A percentile compares a stretch with the other conserved stretches of the same genome.
These are phyloP conservation scores for Drosophila navojoa DNA, from an alignment of 1,140 invertebrate genomes.

Conservation along the genomic window DNA sequence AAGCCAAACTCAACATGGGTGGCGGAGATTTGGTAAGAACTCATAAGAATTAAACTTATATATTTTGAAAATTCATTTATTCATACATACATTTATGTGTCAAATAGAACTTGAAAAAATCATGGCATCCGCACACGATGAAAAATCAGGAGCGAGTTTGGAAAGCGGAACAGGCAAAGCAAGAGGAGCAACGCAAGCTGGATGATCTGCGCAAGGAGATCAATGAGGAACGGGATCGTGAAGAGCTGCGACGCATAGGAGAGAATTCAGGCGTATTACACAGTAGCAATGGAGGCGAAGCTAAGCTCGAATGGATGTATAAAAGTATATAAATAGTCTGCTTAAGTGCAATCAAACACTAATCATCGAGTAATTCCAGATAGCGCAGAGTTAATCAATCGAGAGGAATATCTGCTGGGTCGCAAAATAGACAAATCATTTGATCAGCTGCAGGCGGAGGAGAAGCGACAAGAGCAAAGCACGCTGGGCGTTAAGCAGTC, in stretches of 20 bases:
- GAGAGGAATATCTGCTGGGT: conserved; percentile 95
- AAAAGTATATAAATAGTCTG: conserved; percentile 85
- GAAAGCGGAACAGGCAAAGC: conserved; percentile 90
- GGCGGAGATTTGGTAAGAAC: conserved; percentile 86
- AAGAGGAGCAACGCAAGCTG: conserved; percentile 88
- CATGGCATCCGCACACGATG: conserved; percentile 91
- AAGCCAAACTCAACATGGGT: conserved; percentile 79
- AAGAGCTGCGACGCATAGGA: conserved; percentile 87
- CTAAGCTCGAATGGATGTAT: conserved; percentile 96
- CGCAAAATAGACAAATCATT: conserved; percentile 93
- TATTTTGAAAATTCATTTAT: background rate
- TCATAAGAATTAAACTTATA: background rate
- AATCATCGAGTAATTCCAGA: conserved; percentile 37
- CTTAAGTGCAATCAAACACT: background rate
- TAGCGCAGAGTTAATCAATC: conserved; percentile 85
- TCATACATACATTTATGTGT: background rate
- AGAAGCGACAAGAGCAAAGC: conserved; percentile 85
- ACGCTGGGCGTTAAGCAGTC: conserved; percentile 79
- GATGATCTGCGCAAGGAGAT: conserved; percentile 88
- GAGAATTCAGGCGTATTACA: conserved; percentile 86
- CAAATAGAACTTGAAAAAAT: conserved; percentile 89
- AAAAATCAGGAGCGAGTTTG: conserved; percentile 91
- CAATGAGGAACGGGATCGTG: conserved; percentile 87
- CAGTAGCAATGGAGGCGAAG: conserved; percentile 85
- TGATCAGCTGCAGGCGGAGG: conserved; percentile 87